Base-by-base conservation (phyloP, 1,140 invertebrate species). In the Aphaenogaster rudis region DNA sequence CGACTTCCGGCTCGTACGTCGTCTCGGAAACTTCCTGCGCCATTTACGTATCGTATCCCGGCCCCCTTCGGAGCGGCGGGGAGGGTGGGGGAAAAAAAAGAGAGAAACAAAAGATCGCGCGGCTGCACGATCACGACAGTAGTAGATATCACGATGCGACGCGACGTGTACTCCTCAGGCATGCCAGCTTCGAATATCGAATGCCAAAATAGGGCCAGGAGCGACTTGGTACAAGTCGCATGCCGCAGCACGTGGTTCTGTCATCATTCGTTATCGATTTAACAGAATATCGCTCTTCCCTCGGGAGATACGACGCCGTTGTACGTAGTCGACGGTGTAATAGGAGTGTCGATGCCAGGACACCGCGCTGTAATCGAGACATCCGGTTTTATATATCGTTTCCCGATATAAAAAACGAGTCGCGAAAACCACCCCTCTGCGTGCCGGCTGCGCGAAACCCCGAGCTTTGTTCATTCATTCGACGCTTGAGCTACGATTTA, bases 1-100 rank as follows among this genome's bases (percentile, higher is more conserved):
- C 92, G 42, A 86, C 92, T 91, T 94, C 94, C 72, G 94, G 94
- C 66, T 92, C 89, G 84, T 95, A 95, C 72, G 91, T 93, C 66
- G 94, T 93, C 81, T 87, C 91, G 59, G 87, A 88, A 80, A 89
- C 91, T 88, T 93, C 93, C 80, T 91, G 79, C 79, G 86, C 90
- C 93, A 94, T 94, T 90, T 81, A 71, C 21, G 66, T 72, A 64
- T 82, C 50, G 33, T 36, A 66, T 64, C 61, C 72, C 61, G 45
- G 48, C 13, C n/a, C 17, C 3, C 42, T 8, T 45, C 28, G 42
- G 42, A 21, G 3, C 57, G 21, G 11, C 17, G 13, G 9, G 1
- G 42, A 13, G 33, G 21, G 11, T 0, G 17, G 15, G 6, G 15
- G 15, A 28, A 6, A 42, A 42, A 6, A 52, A 42, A 69, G 28